These are phyloP conservation scores for Enhydra lutris DNA, from an alignment of 2,113 vertebrate species.

Conservation along the genomic window DNA sequence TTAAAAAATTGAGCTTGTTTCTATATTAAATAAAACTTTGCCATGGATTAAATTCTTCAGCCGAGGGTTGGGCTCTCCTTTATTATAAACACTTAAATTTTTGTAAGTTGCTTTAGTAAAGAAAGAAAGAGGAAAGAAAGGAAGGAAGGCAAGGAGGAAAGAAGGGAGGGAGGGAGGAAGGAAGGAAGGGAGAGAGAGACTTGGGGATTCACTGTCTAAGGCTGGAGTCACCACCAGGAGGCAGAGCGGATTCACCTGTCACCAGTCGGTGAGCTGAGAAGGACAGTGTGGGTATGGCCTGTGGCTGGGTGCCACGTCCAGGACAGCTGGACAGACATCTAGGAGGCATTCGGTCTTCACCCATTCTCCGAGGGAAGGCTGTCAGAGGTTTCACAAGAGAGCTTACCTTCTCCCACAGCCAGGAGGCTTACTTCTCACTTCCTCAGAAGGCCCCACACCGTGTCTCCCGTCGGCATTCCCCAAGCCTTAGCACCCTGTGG, in stretches of 20 bases:
- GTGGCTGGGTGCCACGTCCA: accelerated
- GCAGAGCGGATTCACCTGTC: background rate
- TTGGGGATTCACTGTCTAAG: accelerated
- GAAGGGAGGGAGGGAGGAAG: no score
- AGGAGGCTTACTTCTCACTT: accelerated
- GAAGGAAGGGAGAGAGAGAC: no score
- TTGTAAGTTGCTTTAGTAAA: background rate
- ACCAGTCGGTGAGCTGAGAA: accelerated
- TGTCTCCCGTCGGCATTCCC: accelerated
- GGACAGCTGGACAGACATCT: background rate
- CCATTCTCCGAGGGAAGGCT: background rate
- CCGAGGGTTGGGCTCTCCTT: background rate
- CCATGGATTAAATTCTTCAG: background rate
- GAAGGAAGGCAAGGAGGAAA: no score
- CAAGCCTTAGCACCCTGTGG: accelerated
- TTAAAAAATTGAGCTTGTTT: background rate
- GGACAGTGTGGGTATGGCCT: accelerated
- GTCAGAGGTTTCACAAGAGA: background rate
- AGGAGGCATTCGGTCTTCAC: accelerated
- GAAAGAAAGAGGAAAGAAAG: background rate
- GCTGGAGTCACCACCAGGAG: background rate
- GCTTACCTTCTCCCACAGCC: background rate
- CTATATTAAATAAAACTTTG: background rate
- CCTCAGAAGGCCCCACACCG: accelerated
- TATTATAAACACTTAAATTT: background rate